Conservation (phyloP, 2,797 vertebrate species). For the Petrocephalus sullivani region DNA sequence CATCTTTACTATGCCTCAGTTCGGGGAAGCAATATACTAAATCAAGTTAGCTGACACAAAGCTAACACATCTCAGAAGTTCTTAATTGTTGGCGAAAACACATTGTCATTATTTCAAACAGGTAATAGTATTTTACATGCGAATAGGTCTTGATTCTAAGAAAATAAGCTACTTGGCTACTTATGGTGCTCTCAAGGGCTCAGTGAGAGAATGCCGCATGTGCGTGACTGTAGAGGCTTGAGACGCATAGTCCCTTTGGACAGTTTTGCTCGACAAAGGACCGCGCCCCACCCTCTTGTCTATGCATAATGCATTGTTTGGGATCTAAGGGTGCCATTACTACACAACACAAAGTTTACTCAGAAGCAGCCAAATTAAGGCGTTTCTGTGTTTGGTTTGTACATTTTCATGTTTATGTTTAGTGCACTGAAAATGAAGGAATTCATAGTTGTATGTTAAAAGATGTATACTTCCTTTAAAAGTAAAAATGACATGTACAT, state of each 20-base stretch:
- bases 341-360: not conserved
- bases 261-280: not conserved
- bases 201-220: not conserved
- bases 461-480: not conserved
- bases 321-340: not conserved
- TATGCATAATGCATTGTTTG: not conserved
- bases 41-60: not conserved
- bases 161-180: not conserved
- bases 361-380: not conserved
- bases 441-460: constrained; percentile 5
- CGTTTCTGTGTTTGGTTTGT: not conserved
- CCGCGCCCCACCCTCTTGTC: not conserved
- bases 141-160: not conserved
- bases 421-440: constrained; percentile 22
- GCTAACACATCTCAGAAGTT: not conserved
- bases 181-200: not conserved
- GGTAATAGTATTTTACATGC: not conserved
- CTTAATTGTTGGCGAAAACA: not conserved
- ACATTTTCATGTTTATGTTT: not conserved
- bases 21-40: not conserved
- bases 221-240: not conserved
- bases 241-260: not conserved
- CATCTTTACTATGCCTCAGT: not conserved
- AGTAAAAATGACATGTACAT: constrained; percentile 3
- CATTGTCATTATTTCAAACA: not conserved